Conservation (phyloP, 1,140 invertebrate genomes). For the Neomicropteryx cornuta region DNA sequence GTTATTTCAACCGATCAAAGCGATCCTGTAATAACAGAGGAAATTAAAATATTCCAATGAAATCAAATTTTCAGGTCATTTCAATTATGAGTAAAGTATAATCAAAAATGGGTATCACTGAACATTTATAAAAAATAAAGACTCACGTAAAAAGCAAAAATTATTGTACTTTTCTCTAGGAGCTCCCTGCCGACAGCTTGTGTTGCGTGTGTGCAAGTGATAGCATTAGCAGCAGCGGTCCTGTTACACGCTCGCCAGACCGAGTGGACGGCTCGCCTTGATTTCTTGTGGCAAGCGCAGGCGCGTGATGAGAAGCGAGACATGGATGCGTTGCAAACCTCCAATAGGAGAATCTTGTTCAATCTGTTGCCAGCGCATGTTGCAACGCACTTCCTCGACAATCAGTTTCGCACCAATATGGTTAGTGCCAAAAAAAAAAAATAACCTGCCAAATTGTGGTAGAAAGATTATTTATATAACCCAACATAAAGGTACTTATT, state of each 20-base stretch:
- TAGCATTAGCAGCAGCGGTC: conserved; percentile 73
- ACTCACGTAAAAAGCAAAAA: no score
- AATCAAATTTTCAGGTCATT: no score
- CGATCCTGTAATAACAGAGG: no score
- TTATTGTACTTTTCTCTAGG: conserved; percentile 4
- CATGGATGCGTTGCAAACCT: conserved; percentile 76
- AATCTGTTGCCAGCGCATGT: conserved; percentile 90
- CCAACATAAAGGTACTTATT: no score
- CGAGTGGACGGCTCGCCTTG: conserved; percentile 73
- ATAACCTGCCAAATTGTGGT: background rate
- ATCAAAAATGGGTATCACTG: no score
- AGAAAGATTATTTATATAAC: no score
- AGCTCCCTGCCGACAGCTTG: conserved; percentile 50
- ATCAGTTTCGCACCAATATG: conserved; percentile 80
- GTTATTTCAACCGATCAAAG: no score
- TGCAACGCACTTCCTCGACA: conserved; percentile 84
- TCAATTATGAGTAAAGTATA: no score
- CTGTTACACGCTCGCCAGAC: conserved; percentile 73
- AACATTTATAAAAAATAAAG: no score
- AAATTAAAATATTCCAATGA: no score
- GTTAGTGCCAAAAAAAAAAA: conserved; percentile 39
- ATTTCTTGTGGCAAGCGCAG: conserved; percentile 80
- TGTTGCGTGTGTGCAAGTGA: conserved; percentile 54
- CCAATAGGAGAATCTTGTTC: conserved; percentile 80
- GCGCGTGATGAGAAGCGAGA: conserved; percentile 82